phyloP scores from a whole-genome alignment of 2,113 vertebrate genomes.

The Sapajus apella region DNA sequence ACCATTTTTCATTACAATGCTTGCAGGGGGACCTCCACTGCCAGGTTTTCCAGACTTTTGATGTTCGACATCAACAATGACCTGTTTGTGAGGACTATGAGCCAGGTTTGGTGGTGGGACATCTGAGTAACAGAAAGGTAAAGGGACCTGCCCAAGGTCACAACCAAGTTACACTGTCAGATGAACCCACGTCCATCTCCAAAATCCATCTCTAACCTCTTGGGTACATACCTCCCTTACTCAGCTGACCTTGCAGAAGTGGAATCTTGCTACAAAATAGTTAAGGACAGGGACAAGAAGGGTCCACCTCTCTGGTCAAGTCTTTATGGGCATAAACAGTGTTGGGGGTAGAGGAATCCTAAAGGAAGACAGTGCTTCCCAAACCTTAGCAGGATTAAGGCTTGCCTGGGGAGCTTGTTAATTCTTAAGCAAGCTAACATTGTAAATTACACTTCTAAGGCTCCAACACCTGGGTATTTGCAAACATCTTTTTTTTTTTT shows the following conservation, averaged over 20 bases:
- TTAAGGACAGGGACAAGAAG: not conserved
- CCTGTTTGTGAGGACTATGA: not conserved
- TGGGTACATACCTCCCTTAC: not conserved
- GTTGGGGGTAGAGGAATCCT: too few species aligned
- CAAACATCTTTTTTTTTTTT: not conserved
- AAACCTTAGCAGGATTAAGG: too few species aligned
- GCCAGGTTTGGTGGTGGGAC: not conserved
- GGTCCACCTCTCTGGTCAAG: not conserved
- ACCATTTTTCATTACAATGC: not conserved
- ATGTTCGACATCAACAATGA: not conserved
- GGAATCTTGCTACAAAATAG: not conserved
- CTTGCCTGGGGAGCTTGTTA: not conserved
- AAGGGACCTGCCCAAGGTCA: conserved; percentile 19
- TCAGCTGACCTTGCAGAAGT: not conserved
- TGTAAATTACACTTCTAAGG: not conserved
- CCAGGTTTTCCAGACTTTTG: not conserved
- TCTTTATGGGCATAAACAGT: not conserved
- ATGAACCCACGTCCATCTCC: not conserved
- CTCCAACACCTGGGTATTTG: not conserved
- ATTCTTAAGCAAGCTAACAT: not conserved
- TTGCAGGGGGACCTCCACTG: not conserved
- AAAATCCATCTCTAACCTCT: not conserved
- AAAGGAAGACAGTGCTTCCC: not conserved
- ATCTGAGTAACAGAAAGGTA: not conserved
- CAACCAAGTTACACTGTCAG: not conserved